phyloP scores from a whole-genome alignment of 2,797 vertebrate genomes.

The Notamacropus eugenii region DNA sequence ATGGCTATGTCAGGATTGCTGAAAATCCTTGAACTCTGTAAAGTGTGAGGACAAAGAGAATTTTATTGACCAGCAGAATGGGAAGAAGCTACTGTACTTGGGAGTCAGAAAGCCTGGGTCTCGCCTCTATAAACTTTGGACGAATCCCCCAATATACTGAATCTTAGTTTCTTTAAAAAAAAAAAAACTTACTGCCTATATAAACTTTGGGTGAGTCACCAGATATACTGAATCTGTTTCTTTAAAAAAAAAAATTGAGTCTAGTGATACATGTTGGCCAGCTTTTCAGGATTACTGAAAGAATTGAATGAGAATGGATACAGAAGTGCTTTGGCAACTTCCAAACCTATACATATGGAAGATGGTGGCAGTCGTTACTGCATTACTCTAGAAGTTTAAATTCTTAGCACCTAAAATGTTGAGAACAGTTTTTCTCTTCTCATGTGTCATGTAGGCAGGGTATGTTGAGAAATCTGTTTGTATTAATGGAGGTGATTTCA shows the following conservation, averaged over 20 bases:
- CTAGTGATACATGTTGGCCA: background rate
- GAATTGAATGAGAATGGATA: background rate
- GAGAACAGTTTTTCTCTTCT: background rate
- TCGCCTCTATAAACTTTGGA: background rate
- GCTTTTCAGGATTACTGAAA: background rate
- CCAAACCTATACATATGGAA: background rate
- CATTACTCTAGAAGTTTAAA: background rate
- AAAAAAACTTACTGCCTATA: background rate
- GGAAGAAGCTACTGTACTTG: background rate
- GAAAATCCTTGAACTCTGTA: background rate
- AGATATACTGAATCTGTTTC: background rate
- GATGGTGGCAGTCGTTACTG: background rate
- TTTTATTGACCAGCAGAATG: background rate
- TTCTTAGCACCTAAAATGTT: constrained; percentile 10
- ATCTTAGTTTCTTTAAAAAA: background rate
- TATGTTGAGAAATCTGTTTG: constrained; percentile 1
- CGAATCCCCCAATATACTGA: background rate
- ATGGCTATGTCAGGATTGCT: background rate
- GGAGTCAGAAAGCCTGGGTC: background rate
- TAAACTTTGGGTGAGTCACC: background rate
- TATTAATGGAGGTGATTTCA: constrained; percentile 4
- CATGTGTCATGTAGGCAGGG: background rate
- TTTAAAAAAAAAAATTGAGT: background rate
- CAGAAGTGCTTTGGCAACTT: background rate
- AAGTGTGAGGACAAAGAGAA: background rate